Percentiles rank a stretch among this genome's conserved stretches.
These are phyloP conservation scores for Anneissia japonica DNA, from an alignment of 35 echinoderm and acorn worm species.

Conservation along the genomic window DNA sequence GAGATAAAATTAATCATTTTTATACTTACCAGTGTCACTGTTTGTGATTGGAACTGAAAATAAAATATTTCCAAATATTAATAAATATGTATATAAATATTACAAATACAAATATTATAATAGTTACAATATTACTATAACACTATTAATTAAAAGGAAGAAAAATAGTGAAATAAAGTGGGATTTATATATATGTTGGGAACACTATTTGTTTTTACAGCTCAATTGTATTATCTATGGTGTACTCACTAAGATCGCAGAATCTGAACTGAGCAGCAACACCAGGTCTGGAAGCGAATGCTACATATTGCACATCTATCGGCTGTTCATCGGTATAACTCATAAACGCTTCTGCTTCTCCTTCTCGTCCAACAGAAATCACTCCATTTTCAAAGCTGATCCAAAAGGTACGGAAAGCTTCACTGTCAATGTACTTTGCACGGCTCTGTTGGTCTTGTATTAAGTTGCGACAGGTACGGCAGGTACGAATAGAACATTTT, in stretches of 20 bases:
- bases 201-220: too few relatives aligned
- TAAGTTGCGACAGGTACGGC: background rate
- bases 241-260: slow-evolving; percentile 18
- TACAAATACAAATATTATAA: too few relatives aligned
- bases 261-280: slow-evolving; percentile 2
- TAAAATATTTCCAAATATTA: too few relatives aligned
- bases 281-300: background rate
- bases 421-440: background rate
- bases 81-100: too few relatives aligned
- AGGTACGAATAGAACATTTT: background rate
- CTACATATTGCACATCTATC: background rate
- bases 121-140: too few relatives aligned
- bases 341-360: background rate
- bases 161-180: too few relatives aligned
- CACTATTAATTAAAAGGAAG: too few relatives aligned
- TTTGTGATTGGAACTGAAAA: background rate
- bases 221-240: background rate
- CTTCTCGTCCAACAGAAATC: slow-evolving; percentile 15
- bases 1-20: too few relatives aligned
- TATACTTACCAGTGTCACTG: background rate
- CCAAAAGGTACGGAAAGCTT: slow-evolving; percentile 10
- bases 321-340: background rate
- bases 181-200: too few relatives aligned
- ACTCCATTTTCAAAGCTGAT: slow-evolving; percentile 5
- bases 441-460: background rate